Evolutionary conservation across 2,888 invertebrate species (phyloP).

Genomic region (Achlya flavicornis): DNA sequence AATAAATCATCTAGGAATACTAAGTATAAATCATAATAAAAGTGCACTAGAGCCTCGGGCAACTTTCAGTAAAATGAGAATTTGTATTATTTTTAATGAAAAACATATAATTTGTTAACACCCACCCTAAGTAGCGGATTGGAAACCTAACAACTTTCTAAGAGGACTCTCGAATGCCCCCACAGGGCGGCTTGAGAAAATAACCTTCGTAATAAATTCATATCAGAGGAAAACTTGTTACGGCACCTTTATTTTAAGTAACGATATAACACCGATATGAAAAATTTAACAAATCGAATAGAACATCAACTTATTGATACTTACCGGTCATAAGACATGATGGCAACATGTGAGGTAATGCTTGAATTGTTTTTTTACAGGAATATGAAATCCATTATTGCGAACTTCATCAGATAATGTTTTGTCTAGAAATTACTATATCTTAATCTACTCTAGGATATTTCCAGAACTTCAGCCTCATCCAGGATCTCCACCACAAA

Average conservation of each 20-base stretch:
- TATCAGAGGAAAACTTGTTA: constrained; percentile 21
- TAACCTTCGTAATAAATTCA: constrained; percentile 36
- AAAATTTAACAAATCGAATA: background rate
- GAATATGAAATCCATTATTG: background rate
- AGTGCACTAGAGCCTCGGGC: background rate
- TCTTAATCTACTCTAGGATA: too few species aligned
- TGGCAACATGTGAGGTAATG: too few species aligned
- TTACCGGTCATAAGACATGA: too few species aligned
- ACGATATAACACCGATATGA: constrained; percentile 7
- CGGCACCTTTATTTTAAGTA: constrained; percentile 12
- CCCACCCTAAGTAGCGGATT: constrained; percentile 24
- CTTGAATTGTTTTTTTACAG: too few species aligned
- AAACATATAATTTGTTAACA: constrained; percentile 27
- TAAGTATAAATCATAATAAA: background rate
- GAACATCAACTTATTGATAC: too few species aligned
- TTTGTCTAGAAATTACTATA: too few species aligned
- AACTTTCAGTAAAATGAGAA: background rate
- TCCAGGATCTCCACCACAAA: too few species aligned
- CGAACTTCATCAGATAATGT: too few species aligned
- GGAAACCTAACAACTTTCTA: constrained; percentile 27
- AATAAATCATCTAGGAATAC: background rate
- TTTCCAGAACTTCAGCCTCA: too few species aligned
- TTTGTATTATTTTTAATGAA: background rate
- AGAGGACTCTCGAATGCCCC: constrained; percentile 15
- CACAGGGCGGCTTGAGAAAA: constrained; percentile 20